Evolutionary conservation across 2,113 vertebrate species (phyloP).

Genomic region (Ophiodon elongatus): DNA sequence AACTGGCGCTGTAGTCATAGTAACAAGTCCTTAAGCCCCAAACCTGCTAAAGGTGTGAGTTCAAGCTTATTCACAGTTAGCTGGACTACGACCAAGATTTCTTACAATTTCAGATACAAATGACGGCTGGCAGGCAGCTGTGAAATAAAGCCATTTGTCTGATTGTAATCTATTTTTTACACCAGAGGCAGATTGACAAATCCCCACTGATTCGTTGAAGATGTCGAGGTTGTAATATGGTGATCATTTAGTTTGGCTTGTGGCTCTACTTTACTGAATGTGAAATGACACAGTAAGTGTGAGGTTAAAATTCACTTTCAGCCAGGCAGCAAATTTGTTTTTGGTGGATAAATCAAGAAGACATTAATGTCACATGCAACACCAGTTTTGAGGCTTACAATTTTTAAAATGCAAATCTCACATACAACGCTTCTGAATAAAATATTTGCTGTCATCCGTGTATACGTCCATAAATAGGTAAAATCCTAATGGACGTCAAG

Average conservation of each 20-base stretch:
- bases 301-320: too few relatives aligned
- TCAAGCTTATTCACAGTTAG: not conserved
- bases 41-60: not conserved
- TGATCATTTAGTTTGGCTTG: slow-evolving; percentile 14
- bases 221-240: slow-evolving; percentile 33
- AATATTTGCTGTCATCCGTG: not conserved
- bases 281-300: slow-evolving; percentile 29
- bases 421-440: not conserved
- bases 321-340: not conserved
- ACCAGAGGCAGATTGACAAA: slow-evolving; percentile 26
- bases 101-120: not conserved
- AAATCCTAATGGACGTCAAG: slow-evolving; percentile 10
- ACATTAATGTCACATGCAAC: slow-evolving; percentile 2
- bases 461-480: not conserved
- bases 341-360: slow-evolving; percentile 15
- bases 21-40: not conserved
- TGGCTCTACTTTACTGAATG: slow-evolving; percentile 13
- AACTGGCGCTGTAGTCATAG: not conserved
- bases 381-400: slow-evolving; percentile 1
- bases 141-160: slow-evolving; percentile 28
- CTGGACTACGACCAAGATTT: not conserved
- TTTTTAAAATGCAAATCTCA: slow-evolving; percentile 11
- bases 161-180: slow-evolving; percentile 51
- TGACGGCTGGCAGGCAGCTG: slow-evolving; percentile 9
- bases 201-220: slow-evolving; percentile 52